These are phyloP conservation scores for Microcebus tavaratra DNA, from an alignment of 2,113 vertebrate genomes.

Conservation along the genomic window DNA sequence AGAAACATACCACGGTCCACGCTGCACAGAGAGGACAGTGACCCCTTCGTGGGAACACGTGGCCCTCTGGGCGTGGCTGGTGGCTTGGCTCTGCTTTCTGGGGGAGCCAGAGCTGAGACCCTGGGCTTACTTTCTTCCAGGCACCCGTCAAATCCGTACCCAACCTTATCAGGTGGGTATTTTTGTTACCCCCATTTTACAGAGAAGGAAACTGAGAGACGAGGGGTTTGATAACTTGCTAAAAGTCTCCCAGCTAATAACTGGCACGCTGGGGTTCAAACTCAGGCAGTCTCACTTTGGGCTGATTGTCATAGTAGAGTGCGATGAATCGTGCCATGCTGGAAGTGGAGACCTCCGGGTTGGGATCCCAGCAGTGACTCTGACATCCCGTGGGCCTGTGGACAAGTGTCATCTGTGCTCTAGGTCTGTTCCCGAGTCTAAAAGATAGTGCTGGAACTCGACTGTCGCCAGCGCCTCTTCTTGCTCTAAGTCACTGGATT, in stretches of 20 bases:
- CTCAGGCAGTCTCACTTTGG: not conserved
- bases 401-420: not conserved
- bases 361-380: not conserved
- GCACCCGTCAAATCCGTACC: not conserved
- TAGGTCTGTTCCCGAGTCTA: not conserved
- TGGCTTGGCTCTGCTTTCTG: not conserved
- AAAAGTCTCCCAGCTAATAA: not conserved
- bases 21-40: not conserved
- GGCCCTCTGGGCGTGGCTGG: not conserved
- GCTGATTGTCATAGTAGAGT: not conserved
- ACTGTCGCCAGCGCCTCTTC: not conserved
- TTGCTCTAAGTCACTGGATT: not conserved
- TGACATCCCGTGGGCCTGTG: not conserved
- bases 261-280: not conserved
- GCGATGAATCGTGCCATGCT: fast-evolving
- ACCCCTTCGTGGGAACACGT: fast-evolving
- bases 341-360: not conserved
- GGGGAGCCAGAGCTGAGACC: not conserved
- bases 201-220: not conserved
- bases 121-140: not conserved
- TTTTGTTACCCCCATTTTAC: not conserved
- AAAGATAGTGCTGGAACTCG: not conserved
- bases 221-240: not conserved
- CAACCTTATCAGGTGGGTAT: not conserved
- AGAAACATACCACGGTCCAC: fast-evolving